Percentiles rank a stretch among this genome's conserved stretches.
Conservation (phyloP, 92 coral and sea anemone species). For the Blastomussa wellsi region DNA sequence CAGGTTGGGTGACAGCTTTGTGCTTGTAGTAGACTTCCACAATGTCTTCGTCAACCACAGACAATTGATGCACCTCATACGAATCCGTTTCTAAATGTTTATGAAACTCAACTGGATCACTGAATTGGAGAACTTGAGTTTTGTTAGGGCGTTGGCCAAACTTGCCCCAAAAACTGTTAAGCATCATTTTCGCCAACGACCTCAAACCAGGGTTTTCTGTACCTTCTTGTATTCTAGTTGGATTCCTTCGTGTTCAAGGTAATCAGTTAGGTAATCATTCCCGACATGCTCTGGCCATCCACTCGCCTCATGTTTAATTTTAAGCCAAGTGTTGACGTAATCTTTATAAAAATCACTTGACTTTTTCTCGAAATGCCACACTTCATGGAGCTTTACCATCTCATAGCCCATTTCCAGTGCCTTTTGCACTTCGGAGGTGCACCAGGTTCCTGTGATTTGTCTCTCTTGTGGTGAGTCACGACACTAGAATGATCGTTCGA, state of each 20-base stretch:
- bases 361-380: too few relatives aligned
- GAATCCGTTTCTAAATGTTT: too few relatives aligned
- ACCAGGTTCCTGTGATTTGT: neutral
- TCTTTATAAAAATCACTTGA: neutral
- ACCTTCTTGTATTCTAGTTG: conserved; percentile 7
- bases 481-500: neutral
- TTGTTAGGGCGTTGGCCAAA: neutral
- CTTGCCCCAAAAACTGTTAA: conserved; percentile 41
- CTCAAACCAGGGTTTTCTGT: conserved; percentile 25
- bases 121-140: too few relatives aligned
- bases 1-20: too few relatives aligned
- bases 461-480: neutral
- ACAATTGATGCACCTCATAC: too few relatives aligned
- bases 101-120: too few relatives aligned
- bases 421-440: too few relatives aligned
- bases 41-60: too few relatives aligned
- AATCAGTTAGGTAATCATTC: neutral
- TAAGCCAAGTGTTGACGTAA: conserved; percentile 17
- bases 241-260: neutral
- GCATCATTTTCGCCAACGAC: too few relatives aligned
- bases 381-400: too few relatives aligned
- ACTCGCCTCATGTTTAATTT: neutral
- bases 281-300: conserved; percentile 12
- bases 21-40: too few relatives aligned
- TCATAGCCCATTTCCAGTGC: too few relatives aligned